Percentiles rank a stretch among this genome's conserved stretches.
Evolutionary conservation across 1,140 invertebrate genomes (phyloP).

Genomic region (Platyscapa corneri): DNA sequence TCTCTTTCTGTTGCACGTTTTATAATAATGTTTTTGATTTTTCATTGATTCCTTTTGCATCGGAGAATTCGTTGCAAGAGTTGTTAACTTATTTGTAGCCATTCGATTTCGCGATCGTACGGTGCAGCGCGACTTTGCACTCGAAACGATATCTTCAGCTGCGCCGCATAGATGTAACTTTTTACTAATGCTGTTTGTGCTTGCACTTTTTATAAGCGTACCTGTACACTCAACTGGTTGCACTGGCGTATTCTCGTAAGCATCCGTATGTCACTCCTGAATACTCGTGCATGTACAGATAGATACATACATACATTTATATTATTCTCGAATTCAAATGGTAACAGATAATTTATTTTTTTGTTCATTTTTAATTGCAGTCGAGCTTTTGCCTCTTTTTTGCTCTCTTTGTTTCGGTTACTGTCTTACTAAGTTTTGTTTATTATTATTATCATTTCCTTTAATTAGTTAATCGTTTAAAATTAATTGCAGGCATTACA

Average conservation of each 20-base stretch:
- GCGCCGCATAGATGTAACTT: no score
- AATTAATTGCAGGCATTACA: no score
- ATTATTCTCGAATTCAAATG: background rate
- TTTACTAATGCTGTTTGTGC: background rate
- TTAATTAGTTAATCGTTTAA: no score
- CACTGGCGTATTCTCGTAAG: background rate
- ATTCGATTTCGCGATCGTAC: background rate
- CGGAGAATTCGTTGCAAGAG: no score
- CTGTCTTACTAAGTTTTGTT: no score
- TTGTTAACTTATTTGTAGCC: background rate
- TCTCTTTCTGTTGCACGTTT: background rate
- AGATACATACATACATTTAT: no score
- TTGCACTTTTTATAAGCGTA: background rate
- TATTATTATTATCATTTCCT: no score
- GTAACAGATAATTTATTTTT: background rate
- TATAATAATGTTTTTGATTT: background rate
- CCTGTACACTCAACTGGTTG: background rate
- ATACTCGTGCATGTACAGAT: no score
- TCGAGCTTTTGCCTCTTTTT: background rate
- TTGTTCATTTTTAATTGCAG: background rate
- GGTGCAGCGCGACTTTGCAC: background rate
- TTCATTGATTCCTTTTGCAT: background rate
- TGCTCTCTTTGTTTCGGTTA: no score
- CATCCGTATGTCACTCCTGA: no score
- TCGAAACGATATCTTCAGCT: background rate